These are phyloP conservation scores for Paraescarpia echinospica DNA, from an alignment of 1,140 invertebrate genomes.

Conservation along the genomic window DNA sequence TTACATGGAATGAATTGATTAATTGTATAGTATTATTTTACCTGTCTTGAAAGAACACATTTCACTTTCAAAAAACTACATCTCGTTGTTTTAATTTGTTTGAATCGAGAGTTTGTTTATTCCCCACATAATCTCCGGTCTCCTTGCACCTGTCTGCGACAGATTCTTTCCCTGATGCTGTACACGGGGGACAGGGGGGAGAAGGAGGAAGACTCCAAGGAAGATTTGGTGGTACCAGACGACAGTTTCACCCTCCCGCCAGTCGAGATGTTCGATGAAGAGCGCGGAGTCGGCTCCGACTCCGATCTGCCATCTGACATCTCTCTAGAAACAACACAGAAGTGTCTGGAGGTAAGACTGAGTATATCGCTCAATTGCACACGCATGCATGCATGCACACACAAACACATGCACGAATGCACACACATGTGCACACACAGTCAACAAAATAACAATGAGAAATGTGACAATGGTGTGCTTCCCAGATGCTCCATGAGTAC, in stretches of 20 bases:
- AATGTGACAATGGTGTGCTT: conserved; percentile 11
- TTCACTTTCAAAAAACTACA: not conserved
- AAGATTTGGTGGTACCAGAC: not conserved
- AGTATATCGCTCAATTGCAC: not conserved
- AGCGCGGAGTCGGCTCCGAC: not conserved
- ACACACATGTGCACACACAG: too few species aligned
- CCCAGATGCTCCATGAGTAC: conserved; percentile 47
- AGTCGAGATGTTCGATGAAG: not conserved
- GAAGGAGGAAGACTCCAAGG: not conserved
- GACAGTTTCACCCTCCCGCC: not conserved
- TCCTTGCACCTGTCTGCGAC: not conserved
- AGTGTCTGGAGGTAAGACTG: not conserved
- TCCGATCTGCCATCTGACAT: not conserved
- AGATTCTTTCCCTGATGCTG: conserved; percentile 54
- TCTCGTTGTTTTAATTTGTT: not conserved
- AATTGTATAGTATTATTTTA: not conserved
- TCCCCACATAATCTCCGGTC: not conserved
- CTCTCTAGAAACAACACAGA: not conserved
- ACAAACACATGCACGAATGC: too few species aligned
- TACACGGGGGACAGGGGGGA: conserved; percentile 37
- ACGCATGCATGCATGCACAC: too few species aligned
- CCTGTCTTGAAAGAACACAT: not conserved
- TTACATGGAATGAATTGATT: too few species aligned
- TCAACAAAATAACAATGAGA: not conserved
- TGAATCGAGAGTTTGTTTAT: not conserved